Evolutionary conservation across 1,140 invertebrate genomes (phyloP).

Genomic region (Cephus cinctus): DNA sequence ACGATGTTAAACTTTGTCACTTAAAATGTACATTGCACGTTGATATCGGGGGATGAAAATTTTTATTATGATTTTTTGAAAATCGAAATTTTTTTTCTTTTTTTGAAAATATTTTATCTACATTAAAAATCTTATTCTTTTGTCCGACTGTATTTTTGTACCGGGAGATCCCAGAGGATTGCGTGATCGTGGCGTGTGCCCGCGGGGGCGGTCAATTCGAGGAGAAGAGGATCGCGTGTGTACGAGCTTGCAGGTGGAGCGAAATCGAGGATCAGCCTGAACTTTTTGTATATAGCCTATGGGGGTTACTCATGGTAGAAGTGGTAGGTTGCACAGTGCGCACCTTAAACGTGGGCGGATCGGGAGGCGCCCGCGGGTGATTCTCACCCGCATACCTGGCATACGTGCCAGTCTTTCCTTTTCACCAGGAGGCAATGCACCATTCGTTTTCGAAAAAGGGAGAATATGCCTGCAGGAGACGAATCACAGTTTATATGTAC

Average conservation of each 20-base stretch:
- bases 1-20: no score
- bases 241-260: constrained; percentile 31
- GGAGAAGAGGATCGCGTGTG: constrained; percentile 24
- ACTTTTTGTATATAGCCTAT: constrained; percentile 13
- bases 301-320: constrained; percentile 18
- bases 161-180: constrained; percentile 14
- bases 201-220: constrained; percentile 43
- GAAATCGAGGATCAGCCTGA: neutral
- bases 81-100: no score
- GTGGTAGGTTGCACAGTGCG: constrained; percentile 26
- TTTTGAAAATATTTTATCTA: no score
- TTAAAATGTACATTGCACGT: no score
- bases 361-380: constrained; percentile 35
- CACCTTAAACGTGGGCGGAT: constrained; percentile 49
- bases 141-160: neutral
- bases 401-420: constrained; percentile 25
- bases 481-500: no score
- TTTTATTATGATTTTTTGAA: neutral
- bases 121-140: neutral
- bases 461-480: no score
- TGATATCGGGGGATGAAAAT: no score
- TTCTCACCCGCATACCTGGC: constrained; percentile 50
- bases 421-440: neutral
- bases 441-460: no score
- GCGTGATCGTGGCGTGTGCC: constrained; percentile 51